Base-by-base conservation (phyloP, 2,888 invertebrate species). In the Catocala nupta region DNA sequence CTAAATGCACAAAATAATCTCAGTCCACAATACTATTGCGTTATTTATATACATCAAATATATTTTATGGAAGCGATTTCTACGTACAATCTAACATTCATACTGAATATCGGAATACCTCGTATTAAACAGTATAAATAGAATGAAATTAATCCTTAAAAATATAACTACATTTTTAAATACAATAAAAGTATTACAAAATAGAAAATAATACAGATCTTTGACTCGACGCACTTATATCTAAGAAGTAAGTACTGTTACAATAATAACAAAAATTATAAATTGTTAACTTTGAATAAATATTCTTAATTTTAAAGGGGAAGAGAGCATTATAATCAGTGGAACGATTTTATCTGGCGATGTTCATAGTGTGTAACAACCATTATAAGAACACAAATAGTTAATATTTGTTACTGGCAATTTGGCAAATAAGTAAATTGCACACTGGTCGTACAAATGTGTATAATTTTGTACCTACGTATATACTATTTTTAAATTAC, bases 181-280 rank as follows among this genome's bases (percentile, higher is more conserved):
- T 91, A 91, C 85, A 90, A 86, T 91, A 92, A 92, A 93, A 88
- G 89, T 90, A 91, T 90, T 93, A 94, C 89, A 93, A 93, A 92
- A 92, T 93, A 93, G 85, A 90, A 92, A 92, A 93, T 94, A 94
- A 94, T 94, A 94, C 93, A 94, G 93, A 94, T 94, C 93, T 93
- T 92, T 94, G 93, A 93, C 93, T 94, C 90, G 89, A 90, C 90
- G 88, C 88, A 85, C 93, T 92, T 93, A 93, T 75, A 75, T 68
- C 89, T 92, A 92, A 77, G 75, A 88, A 88, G 88, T 90, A 92
- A 91, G 89, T 92, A 91, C 88, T 85, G 87, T 89, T 90, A 91
- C 80, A 87, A 87, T 89, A 90, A 90, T 89, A 90, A 90, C 65
- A 83, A 80, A 73, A 87, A 83, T 82, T 84, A 85, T 85, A 86